phyloP scores from a whole-genome alignment of 2,797 vertebrate genomes.

The Micromesistius poutassou region DNA sequence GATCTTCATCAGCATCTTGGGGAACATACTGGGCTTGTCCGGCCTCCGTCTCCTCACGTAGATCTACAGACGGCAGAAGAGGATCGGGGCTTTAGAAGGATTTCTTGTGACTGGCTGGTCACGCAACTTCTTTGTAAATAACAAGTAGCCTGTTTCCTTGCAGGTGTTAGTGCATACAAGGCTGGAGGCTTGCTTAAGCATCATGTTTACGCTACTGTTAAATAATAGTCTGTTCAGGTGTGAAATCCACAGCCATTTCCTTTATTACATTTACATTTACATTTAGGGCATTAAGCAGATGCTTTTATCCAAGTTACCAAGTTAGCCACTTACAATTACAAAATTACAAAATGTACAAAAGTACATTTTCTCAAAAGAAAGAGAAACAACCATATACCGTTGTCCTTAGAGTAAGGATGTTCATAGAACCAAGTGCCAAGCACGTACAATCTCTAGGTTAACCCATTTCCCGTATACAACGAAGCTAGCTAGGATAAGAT shows the following conservation, averaged over 20 bases:
- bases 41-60: slow-evolving; percentile 93
- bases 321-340: too few species aligned
- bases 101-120: not conserved
- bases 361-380: too few species aligned
- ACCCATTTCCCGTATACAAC: too few species aligned
- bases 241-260: not conserved
- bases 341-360: too few species aligned
- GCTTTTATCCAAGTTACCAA: too few species aligned
- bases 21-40: slow-evolving; percentile 96
- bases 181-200: not conserved
- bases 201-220: not conserved
- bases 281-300: too few species aligned
- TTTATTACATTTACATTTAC: too few species aligned
- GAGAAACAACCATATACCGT: too few species aligned
- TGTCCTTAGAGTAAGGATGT: too few species aligned
- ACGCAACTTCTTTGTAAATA: not conserved
- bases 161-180: not conserved
- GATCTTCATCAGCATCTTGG: slow-evolving; percentile 99
- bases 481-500: too few species aligned
- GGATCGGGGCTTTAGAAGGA: not conserved
- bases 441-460: too few species aligned
- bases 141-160: not conserved
- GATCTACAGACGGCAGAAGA: slow-evolving; percentile 55
- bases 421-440: too few species aligned
- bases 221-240: not conserved